Percentiles rank a stretch among this genome's conserved stretches.
phyloP scores from a whole-genome alignment of 2,113 vertebrate species.

The Alethe castanea region DNA sequence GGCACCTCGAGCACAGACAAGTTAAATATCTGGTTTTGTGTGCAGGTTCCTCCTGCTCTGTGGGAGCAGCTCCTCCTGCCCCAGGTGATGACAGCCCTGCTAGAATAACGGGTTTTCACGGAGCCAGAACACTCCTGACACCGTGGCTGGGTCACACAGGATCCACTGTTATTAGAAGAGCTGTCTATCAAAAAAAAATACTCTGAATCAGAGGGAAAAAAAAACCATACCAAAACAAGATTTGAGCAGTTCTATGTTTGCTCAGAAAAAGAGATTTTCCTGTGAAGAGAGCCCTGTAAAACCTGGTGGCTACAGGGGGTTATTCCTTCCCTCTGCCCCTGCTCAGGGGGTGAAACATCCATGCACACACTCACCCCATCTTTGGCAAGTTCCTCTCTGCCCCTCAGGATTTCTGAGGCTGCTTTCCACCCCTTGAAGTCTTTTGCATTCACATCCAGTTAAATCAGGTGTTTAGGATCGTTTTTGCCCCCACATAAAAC shows the following conservation, averaged over 20 bases:
- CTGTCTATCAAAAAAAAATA: not conserved
- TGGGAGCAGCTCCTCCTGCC: not conserved
- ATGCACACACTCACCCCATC: accelerated
- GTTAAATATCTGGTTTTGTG: not conserved
- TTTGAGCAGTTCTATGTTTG: not conserved
- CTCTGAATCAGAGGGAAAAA: accelerated
- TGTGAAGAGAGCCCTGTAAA: not conserved
- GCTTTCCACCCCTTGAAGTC: not conserved
- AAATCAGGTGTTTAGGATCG: not conserved
- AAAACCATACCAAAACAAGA: not conserved
- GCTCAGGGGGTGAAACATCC: not conserved
- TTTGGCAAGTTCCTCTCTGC: not conserved
- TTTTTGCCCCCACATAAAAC: not conserved
- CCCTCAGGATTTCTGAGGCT: not conserved
- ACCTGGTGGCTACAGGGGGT: not conserved
- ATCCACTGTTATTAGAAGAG: not conserved
- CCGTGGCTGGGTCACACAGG: not conserved
- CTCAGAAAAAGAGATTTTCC: not conserved
- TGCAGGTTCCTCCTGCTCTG: not conserved
- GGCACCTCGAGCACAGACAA: not conserved
- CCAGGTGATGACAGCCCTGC: conserved; percentile 6
- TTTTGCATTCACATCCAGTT: not conserved
- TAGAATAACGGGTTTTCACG: not conserved
- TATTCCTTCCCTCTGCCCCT: not conserved
- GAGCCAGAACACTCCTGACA: not conserved